Conservation (phyloP, 2,797 vertebrate genomes). For the Melanotaenia nigrans region DNA sequence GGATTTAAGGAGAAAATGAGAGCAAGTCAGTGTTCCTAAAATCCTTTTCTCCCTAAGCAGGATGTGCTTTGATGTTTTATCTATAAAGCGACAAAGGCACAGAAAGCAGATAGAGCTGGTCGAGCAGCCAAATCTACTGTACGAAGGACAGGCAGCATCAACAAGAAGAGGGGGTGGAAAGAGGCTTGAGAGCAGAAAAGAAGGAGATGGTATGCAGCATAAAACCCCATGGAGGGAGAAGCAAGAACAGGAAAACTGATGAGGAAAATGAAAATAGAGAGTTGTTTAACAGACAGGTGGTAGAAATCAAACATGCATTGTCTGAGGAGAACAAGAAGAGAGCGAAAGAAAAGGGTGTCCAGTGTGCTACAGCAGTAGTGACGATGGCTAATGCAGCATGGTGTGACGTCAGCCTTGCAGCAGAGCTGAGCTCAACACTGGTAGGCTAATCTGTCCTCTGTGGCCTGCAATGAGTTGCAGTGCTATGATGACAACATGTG, state of each 20-base stretch:
- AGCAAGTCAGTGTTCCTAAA: constrained; percentile 67
- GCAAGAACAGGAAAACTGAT: constrained; percentile 42
- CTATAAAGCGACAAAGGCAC: constrained; percentile 73
- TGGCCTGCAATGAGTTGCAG: constrained; percentile 70
- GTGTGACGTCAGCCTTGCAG: constrained; percentile 82
- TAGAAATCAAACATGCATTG: constrained; percentile 25
- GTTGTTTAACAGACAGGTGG: constrained; percentile 7
- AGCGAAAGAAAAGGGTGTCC: constrained; percentile 51
- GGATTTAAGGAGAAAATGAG: constrained; percentile 69
- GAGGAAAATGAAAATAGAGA: constrained; percentile 34
- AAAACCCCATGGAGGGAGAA: constrained; percentile 29
- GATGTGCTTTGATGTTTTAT: constrained; percentile 83
- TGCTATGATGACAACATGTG: constrained; percentile 63
- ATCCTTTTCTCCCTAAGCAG: constrained; percentile 70
- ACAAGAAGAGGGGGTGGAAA: constrained; percentile 74
- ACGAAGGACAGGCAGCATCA: constrained; percentile 75
- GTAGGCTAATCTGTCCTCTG: constrained; percentile 76
- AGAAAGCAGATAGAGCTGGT: constrained; percentile 68
- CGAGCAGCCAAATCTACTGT: constrained; percentile 66
- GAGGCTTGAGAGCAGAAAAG: constrained; percentile 45
- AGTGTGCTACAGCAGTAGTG: constrained; percentile 71
- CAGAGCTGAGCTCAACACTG: constrained; percentile 69
- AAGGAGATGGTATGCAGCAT: constrained; percentile 39
- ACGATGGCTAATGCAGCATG: constrained; percentile 76
- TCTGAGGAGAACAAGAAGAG: constrained; percentile 27